Conservation (phyloP, 2,113 vertebrate genomes). For the Xiphophorus maculatus region DNA sequence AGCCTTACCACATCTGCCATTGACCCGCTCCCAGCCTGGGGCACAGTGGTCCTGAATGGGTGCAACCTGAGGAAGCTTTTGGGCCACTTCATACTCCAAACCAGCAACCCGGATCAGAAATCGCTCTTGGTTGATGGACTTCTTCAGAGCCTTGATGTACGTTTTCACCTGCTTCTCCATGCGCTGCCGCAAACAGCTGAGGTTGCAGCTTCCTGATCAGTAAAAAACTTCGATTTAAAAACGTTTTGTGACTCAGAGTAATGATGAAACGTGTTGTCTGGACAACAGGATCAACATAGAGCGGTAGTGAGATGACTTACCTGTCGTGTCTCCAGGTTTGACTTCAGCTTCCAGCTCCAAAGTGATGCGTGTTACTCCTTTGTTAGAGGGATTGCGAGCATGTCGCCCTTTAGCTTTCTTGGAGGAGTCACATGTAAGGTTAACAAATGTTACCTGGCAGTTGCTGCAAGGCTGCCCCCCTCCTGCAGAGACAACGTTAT, state of each 20-base stretch:
- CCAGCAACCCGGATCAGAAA: conserved; percentile 94
- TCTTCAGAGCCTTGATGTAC: conserved; percentile 93
- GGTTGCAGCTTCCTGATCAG: conserved; percentile 87
- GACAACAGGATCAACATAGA: not conserved
- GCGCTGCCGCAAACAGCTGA: conserved; percentile 89
- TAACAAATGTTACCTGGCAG: conserved; percentile 95
- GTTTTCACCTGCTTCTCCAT: conserved; percentile 94
- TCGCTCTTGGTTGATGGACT: conserved; percentile 97
- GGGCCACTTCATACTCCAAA: conserved; percentile 93
- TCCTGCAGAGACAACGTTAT: conserved; percentile 58
- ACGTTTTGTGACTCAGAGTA: not conserved
- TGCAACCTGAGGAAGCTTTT: conserved; percentile 82
- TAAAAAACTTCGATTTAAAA: not conserved
- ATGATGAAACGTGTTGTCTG: not conserved
- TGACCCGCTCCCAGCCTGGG: conserved; percentile 88
- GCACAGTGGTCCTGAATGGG: conserved; percentile 71
- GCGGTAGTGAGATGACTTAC: conserved; percentile 65
- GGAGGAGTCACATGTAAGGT: conserved; percentile 95
- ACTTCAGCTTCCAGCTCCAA: conserved; percentile 95
- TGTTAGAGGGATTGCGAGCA: conserved; percentile 88
- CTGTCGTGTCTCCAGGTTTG: conserved; percentile 92
- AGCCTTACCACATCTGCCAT: conserved; percentile 92
- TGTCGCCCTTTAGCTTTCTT: conserved; percentile 90
- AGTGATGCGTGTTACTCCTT: conserved; percentile 93
- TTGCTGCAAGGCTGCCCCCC: conserved; percentile 88